phyloP scores from a whole-genome alignment of 2,888 invertebrate species.

The Reticulitermes lucifugus region DNA sequence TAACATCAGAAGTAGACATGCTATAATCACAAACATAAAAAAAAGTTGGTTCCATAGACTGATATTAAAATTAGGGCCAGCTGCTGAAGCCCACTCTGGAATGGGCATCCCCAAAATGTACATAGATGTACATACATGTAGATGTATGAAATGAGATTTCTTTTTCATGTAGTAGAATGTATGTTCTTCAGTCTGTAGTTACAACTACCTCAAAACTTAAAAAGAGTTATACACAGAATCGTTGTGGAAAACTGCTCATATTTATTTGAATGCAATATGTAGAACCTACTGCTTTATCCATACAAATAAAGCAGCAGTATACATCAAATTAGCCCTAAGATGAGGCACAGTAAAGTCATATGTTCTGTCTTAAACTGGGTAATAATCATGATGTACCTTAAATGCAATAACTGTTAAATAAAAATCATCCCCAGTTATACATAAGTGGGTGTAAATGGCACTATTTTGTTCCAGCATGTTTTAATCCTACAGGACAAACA shows the following conservation, averaged over 20 bases:
- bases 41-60: neutral
- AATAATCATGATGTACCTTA: too few species aligned
- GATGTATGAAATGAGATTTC: neutral
- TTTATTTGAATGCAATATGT: neutral
- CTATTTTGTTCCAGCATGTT: too few species aligned
- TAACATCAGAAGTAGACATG: too few species aligned
- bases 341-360: neutral
- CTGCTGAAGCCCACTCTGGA: neutral
- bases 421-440: too few species aligned
- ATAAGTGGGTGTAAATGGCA: too few species aligned
- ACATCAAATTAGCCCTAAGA: neutral
- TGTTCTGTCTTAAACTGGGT: neutral
- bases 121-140: neutral
- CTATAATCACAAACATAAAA: neutral
- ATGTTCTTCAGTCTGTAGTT: neutral
- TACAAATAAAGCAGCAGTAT: neutral
- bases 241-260: neutral
- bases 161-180: neutral
- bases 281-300: neutral
- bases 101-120: neutral
- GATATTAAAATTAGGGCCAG: neutral
- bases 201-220: slow-evolving; percentile 6
- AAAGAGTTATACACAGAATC: neutral
- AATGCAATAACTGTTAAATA: too few species aligned
- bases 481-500: too few species aligned